Evolutionary conservation across 2,888 invertebrate genomes (phyloP).

Genomic region (Drosophila neutralis): DNA sequence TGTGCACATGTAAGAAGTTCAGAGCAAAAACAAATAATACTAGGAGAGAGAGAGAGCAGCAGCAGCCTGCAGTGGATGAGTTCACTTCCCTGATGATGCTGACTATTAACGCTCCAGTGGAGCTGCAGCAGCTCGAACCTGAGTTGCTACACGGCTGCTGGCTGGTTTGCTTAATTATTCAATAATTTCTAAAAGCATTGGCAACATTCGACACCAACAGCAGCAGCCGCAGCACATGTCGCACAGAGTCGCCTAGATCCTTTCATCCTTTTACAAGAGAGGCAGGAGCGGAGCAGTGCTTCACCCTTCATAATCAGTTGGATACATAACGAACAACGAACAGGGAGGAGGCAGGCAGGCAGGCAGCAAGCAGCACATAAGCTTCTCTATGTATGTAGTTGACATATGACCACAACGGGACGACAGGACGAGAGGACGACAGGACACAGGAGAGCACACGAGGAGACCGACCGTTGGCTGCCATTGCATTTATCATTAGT

Average conservation of each 20-base stretch:
- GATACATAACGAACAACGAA: slow-evolving; percentile 54
- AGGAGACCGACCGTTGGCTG: slow-evolving; percentile 7
- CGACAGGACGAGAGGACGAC: not conserved
- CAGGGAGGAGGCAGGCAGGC: not conserved
- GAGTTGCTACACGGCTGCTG: slow-evolving; percentile 72
- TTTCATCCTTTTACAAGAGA: slow-evolving; percentile 68
- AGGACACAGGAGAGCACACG: not conserved
- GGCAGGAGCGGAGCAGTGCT: slow-evolving; percentile 8
- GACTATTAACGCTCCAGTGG: slow-evolving; percentile 60
- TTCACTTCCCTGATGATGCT: slow-evolving; percentile 27
- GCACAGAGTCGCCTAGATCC: slow-evolving; percentile 47
- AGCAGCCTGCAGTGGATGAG: not conserved
- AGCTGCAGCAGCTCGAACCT: slow-evolving; percentile 21
- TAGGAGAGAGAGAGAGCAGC: not conserved
- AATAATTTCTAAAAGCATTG: slow-evolving; percentile 83
- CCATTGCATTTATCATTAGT: slow-evolving; percentile 72
- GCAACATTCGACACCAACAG: slow-evolving; percentile 61
- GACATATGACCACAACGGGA: slow-evolving; percentile 30
- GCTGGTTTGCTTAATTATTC: slow-evolving; percentile 83
- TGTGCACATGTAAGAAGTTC: slow-evolving; percentile 72
- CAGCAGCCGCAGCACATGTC: slow-evolving; percentile 20
- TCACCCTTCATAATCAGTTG: slow-evolving; percentile 68
- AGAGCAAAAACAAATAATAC: slow-evolving; percentile 68
- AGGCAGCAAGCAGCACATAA: slow-evolving; percentile 29
- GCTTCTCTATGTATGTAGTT: slow-evolving; percentile 33